Base-by-base conservation (phyloP, 2,797 vertebrate genomes). In the Sebastes kiyomatsui region DNA sequence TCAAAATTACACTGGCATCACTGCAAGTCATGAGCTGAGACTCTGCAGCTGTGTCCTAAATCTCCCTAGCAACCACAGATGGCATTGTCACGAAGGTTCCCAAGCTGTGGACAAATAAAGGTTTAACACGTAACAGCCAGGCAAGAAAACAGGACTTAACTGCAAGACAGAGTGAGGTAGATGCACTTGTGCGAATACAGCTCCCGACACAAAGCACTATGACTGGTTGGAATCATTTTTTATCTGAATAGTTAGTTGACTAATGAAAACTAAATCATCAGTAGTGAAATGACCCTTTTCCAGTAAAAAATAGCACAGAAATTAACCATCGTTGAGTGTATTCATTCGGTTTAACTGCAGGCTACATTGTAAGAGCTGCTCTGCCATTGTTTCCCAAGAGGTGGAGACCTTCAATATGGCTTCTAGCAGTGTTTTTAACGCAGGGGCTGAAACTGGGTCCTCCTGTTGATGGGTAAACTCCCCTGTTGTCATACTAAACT, bases 11-110 rank as follows among this genome's bases (percentile, higher is more conserved):
- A 83, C 79, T 86, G 87, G 82, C 84, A 86, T 82, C 74, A 58
- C 75, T 59, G 75, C 66, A 77, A 82, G 82, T 82, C 80, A 84
- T 85, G 77, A 86, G 83, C 69, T 73, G 73, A 87, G 77, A 71
- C 67, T 72, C 66, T 83, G 76, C 90, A 89, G 85, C 84, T 87
- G 88, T 4, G 75, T 66, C 86, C 80, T 75, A 87, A 90, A 84
- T 87, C 84, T 92, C 85, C 81, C 71, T 79, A 79, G 84, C 80
- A 89, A 90, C 88, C 54, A 77, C 86, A 90, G 87, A 89, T 86
- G 84, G 88, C 60, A 23, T 30, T 8, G 74, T 81, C 79, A 86
- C 4, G 58, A 83, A 75, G 64, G 56, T 81, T 78, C 84, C 75
- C 73, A 75, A 79, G 81, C 87, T 66, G 77, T 60, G 55, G 62